These are phyloP conservation scores for Dipus sagitta DNA, from an alignment of 2,797 vertebrate species.

Conservation along the genomic window DNA sequence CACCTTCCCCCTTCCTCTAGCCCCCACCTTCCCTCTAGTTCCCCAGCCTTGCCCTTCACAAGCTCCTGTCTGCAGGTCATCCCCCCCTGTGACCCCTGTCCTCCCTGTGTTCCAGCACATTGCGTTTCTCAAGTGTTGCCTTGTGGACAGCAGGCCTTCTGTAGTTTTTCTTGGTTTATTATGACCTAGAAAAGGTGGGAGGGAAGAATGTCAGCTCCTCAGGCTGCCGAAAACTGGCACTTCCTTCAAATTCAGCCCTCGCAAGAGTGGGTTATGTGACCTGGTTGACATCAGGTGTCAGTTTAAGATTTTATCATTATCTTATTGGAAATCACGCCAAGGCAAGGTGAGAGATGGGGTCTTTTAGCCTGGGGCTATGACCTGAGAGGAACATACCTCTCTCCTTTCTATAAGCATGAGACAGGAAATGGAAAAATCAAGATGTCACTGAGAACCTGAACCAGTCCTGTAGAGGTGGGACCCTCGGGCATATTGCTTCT, in stretches of 20 bases:
- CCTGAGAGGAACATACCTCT: neutral
- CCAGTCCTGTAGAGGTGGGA: fast-evolving
- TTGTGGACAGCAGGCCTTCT: neutral
- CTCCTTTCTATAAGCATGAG: neutral
- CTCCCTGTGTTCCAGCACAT: neutral
- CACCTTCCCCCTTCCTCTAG: too few species aligned
- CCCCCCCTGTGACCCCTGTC: neutral
- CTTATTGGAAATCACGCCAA: neutral
- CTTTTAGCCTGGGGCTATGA: too few species aligned
- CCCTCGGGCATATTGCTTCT: neutral
- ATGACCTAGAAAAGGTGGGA: neutral
- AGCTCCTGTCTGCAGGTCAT: too few species aligned
- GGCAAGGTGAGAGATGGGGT: fast-evolving
- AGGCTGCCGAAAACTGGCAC: neutral
- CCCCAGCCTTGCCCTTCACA: too few species aligned
- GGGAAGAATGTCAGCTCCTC: neutral
- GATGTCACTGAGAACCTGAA: fast-evolving
- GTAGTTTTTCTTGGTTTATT: too few species aligned
- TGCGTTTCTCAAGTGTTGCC: neutral
- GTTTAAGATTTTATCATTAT: fast-evolving
- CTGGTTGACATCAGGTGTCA: neutral
- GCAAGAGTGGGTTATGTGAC: fast-evolving
- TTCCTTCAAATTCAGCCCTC: neutral
- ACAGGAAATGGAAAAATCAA: neutral
- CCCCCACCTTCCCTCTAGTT: too few species aligned